Percentiles rank a stretch among this genome's conserved stretches.
phyloP scores from a whole-genome alignment of 1,140 invertebrate species.

The Drosophila biarmipes region DNA sequence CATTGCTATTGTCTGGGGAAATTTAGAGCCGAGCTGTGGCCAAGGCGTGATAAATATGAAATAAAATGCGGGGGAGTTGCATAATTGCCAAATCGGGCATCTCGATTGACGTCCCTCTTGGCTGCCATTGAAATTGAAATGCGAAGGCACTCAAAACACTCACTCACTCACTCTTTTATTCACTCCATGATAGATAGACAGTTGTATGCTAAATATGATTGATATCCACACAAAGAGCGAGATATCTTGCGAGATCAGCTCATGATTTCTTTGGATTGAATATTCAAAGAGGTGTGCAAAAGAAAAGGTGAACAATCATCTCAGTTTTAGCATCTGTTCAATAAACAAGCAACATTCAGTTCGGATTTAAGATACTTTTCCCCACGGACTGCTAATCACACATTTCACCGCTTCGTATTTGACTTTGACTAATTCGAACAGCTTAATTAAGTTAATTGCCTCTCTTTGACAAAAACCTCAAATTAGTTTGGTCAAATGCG shows the following conservation, averaged over 20 bases:
- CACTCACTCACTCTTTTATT: conserved; percentile 29
- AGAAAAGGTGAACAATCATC: conserved; percentile 38
- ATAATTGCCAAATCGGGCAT: conserved; percentile 64
- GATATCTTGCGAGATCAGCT: conserved; percentile 17
- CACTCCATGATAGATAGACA: conserved; percentile 46
- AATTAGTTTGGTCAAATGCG: conserved; percentile 11
- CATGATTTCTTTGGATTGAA: conserved; percentile 9
- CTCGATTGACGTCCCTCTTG: conserved; percentile 40
- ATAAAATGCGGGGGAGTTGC: conserved; percentile 16
- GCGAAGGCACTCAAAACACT: conserved; percentile 13
- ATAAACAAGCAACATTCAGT: no score
- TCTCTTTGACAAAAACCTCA: conserved; percentile 14
- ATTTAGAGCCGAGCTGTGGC: conserved; percentile 55
- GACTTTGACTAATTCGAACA: conserved; percentile 14
- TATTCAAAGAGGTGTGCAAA: neutral
- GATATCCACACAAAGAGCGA: conserved; percentile 46
- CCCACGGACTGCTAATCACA: no score
- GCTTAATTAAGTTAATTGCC: conserved; percentile 37
- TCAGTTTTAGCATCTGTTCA: neutral
- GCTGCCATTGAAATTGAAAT: conserved; percentile 47
- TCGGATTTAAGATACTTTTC: conserved; percentile 23
- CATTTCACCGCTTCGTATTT: neutral
- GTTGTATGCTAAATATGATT: conserved; percentile 78
- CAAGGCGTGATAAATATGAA: conserved; percentile 49
- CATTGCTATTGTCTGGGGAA: conserved; percentile 73